Base-by-base conservation (phyloP, 92 coral and sea anemone species). In the Phenganax subtilis region DNA sequence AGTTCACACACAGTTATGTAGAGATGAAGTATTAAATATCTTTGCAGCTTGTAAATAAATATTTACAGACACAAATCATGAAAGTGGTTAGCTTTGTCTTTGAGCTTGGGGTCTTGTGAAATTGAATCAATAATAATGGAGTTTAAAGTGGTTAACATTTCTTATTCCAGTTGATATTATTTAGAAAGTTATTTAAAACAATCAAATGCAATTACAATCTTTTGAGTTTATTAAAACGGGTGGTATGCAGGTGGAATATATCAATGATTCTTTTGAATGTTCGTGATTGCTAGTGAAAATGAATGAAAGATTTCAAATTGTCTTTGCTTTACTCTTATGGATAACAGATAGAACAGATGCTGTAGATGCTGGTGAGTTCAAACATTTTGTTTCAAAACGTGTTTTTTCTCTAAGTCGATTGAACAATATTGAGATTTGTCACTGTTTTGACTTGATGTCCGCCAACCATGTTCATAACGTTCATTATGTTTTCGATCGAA, bases 251-350 rank as follows among this genome's bases (percentile, higher is more conserved):
- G 73, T 68, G 73, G 73, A n/a, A 16, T 1, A 6, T 68, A 64
- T 61, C n/a, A 0, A 61, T 20, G 70, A 68, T 68, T 68, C 17
- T 68, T 68, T 27, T 9, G 6, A 74, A 76, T 57, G 11, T 57
- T 76, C 20, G 55, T 54, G 7, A 12, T 25, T 53, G 12, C 16
- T 9, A 74, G 29, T 25, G 8, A 57, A 76, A n/a, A 76, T 76
- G 81, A 59, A 76, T 54, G 81, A 76, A 31, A 29, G 52, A 58
- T 57, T 76, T 57, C 6, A 37, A 37, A 37, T 76, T 47, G 31
- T 76, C 12, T 76, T 76, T 76, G 81, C 54, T 76, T 47, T 76
- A 57, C 25, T 76, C 53, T 31, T 76, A 29, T 76, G 81, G 81
- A 57, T 55, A 17, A 60, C 60, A 11, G 56, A 76, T 6, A 27